Evolutionary conservation across 2,888 invertebrate species (phyloP).

Genomic region (Dioctria linearis): DNA sequence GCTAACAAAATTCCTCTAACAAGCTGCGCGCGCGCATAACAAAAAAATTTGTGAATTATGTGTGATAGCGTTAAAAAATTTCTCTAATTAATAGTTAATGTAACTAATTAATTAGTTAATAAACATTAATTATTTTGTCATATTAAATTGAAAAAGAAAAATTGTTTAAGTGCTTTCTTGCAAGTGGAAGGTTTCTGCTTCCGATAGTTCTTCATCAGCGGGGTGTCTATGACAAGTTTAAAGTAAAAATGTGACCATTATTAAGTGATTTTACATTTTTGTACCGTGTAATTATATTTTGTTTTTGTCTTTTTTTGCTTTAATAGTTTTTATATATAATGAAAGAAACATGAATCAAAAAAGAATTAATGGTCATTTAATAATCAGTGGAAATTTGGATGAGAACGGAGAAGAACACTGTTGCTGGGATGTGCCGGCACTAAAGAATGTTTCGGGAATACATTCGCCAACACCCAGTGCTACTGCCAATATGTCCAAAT

Average conservation of each 20-base stretch:
- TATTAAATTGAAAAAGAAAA: background rate
- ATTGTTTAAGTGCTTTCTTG: too few relatives aligned
- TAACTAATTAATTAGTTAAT: too few relatives aligned
- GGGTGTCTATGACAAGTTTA: background rate
- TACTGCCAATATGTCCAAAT: constrained; percentile 61
- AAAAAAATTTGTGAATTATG: constrained; percentile 19
- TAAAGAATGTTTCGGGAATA: constrained; percentile 24
- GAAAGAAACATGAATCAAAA: constrained; percentile 40
- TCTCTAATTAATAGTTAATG: constrained; percentile 34
- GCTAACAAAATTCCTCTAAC: constrained; percentile 23
- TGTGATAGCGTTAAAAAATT: constrained; percentile 36
- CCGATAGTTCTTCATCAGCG: background rate
- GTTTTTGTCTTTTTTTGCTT: background rate
- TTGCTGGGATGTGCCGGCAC: constrained; percentile 27
- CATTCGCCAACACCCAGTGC: constrained; percentile 11
- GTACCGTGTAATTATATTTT: background rate
- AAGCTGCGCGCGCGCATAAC: constrained; percentile 17
- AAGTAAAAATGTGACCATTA: constrained; percentile 21
- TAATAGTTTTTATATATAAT: background rate
- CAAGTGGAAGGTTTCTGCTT: too few relatives aligned
- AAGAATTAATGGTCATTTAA: constrained; percentile 27
- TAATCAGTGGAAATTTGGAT: constrained; percentile 30
- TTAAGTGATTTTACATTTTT: background rate
- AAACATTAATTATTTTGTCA: background rate
- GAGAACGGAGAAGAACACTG: constrained; percentile 43